Percentiles rank a stretch among this genome's conserved stretches.
Evolutionary conservation across 2,113 vertebrate genomes (phyloP).

Genomic region (Sitta europaea): DNA sequence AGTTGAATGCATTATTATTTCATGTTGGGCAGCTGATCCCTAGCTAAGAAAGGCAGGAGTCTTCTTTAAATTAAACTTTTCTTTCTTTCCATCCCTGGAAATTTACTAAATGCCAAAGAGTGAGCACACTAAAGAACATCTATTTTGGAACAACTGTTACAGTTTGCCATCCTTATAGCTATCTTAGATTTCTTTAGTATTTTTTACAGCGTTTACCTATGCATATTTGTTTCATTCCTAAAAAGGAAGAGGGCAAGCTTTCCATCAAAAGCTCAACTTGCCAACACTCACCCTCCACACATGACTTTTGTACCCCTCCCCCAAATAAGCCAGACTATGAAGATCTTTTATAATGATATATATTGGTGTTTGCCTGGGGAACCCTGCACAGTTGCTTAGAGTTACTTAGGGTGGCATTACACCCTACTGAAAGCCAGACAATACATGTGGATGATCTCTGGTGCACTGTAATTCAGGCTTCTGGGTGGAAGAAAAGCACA

Average conservation of each 20-base stretch:
- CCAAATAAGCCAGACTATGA: neutral
- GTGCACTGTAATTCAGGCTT: neutral
- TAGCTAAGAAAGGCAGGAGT: slow-evolving; percentile 61
- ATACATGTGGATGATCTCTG: neutral
- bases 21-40: slow-evolving; percentile 65
- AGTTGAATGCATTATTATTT: slow-evolving; percentile 75
- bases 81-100: slow-evolving; percentile 60
- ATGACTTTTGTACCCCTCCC: neutral
- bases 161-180: neutral
- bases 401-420: neutral
- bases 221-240: neutral
- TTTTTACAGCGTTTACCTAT: neutral
- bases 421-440: neutral
- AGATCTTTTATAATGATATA: neutral
- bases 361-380: neutral
- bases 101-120: slow-evolving; percentile 66
- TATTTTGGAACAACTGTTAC: neutral
- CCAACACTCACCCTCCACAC: neutral
- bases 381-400: neutral
- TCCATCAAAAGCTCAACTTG: neutral
- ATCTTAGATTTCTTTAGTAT: neutral
- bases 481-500: neutral
- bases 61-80: slow-evolving; percentile 69
- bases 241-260: neutral
- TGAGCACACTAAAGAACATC: neutral